A percentile compares a stretch with the other conserved stretches of the same genome.
These are phyloP conservation scores for Aphodius sticticus DNA, from an alignment of 2,888 invertebrate genomes.

Conservation along the genomic window DNA sequence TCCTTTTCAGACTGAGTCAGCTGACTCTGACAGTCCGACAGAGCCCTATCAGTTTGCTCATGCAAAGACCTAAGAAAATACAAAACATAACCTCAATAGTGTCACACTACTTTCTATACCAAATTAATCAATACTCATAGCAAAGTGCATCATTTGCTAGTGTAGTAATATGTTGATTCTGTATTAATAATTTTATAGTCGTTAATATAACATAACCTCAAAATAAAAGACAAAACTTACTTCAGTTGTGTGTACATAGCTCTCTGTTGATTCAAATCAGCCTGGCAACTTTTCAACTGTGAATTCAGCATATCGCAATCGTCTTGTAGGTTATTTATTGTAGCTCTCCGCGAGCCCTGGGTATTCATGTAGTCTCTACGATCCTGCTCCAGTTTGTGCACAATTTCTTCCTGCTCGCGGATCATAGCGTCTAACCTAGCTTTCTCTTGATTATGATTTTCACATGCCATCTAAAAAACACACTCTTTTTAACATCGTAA, in stretches of 20 bases:
- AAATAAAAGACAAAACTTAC: constrained; percentile 54
- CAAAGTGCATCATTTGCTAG: no score
- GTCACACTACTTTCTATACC: neutral
- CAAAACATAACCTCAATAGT: neutral
- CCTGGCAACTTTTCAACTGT: constrained; percentile 62
- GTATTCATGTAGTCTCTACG: constrained; percentile 64
- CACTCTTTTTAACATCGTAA: neutral
- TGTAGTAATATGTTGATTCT: neutral
- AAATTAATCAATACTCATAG: neutral
- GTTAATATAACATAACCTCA: neutral
- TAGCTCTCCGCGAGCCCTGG: constrained; percentile 63
- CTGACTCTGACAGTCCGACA: constrained; percentile 74
- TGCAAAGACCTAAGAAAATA: constrained; percentile 69
- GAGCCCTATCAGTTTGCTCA: constrained; percentile 78
- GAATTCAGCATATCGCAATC: constrained; percentile 64
- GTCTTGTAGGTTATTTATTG: constrained; percentile 64
- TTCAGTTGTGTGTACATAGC: constrained; percentile 67
- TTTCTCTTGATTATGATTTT: constrained; percentile 61
- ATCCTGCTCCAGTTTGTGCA: constrained; percentile 65
- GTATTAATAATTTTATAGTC: neutral
- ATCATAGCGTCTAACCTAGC: constrained; percentile 62
- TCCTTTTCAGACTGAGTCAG: constrained; percentile 71
- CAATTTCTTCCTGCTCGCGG: constrained; percentile 61
- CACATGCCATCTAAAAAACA: constrained; percentile 49
- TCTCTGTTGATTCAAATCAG: constrained; percentile 64